Base-by-base conservation (phyloP, 1,140 invertebrate species). In the Brachionus plicatilis region DNA sequence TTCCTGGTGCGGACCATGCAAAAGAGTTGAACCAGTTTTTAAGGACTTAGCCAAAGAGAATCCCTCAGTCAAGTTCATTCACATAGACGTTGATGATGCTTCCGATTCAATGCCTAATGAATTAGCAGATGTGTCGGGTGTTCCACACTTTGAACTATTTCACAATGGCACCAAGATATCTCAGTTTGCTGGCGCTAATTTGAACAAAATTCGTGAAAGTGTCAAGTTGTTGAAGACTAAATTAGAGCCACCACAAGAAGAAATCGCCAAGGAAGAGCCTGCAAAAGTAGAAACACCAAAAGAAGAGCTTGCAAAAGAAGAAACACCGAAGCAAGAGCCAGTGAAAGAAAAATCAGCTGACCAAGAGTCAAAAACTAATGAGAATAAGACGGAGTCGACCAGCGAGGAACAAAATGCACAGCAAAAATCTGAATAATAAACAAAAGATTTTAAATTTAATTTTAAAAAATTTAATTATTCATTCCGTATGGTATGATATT, bases 21-120 rank as follows among this genome's bases (percentile, higher is more conserved):
- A 47, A 33, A 24, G 79, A 17, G 33, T 82, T 37, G 53, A 60
- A 6, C 79, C 79, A 14, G 3, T 45, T 37, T 82, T 82, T 17
- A 82, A 82, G 29, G 50, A 82, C n/a, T 68, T 82, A 11, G 79
- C 79, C n/a, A 82, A 82, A 65, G 65, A 82, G 33, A 82, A 82
- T 41, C 37, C 37, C 3, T n/a, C 56, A 11, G 33, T 82, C 5
- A 82, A 82, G n/a, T 82, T 82, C 24, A 37, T 82, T 65, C 79
- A 82, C 37, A 27, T 82, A 3, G 79, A 82, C 27, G 53, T 82
- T 37, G 79, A 82, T 14, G 79, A 82, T 2, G 53, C 37, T 5
- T 27, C 9, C 8, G 79, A 82, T 41, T 37, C 29, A 24, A 60
- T 82, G 79, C 50, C 50, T 14, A 82, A 65, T 47, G 79, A 82